Conservation (phyloP, 92 coral and sea anemone genomes). For the Bergia puertoricense region DNA sequence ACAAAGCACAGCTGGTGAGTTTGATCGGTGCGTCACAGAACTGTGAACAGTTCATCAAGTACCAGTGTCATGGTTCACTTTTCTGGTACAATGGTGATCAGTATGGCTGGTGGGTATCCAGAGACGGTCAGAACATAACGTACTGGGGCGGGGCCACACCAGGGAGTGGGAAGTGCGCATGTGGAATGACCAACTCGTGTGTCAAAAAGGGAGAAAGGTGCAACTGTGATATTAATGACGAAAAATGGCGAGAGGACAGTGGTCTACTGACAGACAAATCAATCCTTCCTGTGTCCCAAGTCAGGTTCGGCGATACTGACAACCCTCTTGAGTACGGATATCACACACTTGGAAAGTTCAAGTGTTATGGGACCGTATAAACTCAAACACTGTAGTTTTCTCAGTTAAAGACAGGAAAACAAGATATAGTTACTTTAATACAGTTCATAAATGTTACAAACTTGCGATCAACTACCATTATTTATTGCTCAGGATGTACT, state of each 20-base stretch:
- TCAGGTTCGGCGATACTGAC: background rate
- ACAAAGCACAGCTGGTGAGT: background rate
- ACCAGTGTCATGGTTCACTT: background rate
- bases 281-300: background rate
- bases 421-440: no score
- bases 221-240: background rate
- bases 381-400: no score
- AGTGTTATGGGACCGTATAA: no score
- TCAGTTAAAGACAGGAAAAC: no score
- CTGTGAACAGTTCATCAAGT: slow-evolving; percentile 19
- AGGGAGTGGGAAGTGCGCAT: no score
- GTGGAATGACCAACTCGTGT: no score
- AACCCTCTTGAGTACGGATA: no score
- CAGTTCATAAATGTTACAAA: no score
- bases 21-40: background rate
- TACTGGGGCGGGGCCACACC: background rate
- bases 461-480: no score
- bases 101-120: background rate
- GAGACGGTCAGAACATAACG: background rate
- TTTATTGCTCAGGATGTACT: no score
- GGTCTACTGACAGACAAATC: background rate
- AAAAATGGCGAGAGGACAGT: background rate
- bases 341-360: no score
- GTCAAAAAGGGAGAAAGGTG: no score
- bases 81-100: background rate